Evolutionary conservation across 2,113 vertebrate genomes (phyloP).

Genomic region (Sus scrofa): T2T-Sscrofa CM000824.6:127144001-127144500

Average conservation of each 20-base stretch:
- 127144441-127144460: no score
- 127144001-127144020: neutral
- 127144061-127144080: neutral
- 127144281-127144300: no score
- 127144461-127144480: constrained; percentile 9
- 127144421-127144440: no score
- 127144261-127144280: no score
- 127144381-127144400: no score
- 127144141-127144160: neutral
- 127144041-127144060: neutral
- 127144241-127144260: no score
- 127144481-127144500: neutral
- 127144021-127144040: neutral
- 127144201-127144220: neutral
- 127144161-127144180: neutral
- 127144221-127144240: no score
- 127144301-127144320: no score
- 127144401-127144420: no score
- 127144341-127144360: no score
- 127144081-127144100: neutral
- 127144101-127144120: rapidly evolving
- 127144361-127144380: no score
- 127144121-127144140: neutral
- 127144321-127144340: no score
- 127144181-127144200: neutral